Percentiles rank a stretch among this genome's conserved stretches.
Conservation (phyloP, 2,888 invertebrate species). For the Acanthoscelides obtectus region DNA sequence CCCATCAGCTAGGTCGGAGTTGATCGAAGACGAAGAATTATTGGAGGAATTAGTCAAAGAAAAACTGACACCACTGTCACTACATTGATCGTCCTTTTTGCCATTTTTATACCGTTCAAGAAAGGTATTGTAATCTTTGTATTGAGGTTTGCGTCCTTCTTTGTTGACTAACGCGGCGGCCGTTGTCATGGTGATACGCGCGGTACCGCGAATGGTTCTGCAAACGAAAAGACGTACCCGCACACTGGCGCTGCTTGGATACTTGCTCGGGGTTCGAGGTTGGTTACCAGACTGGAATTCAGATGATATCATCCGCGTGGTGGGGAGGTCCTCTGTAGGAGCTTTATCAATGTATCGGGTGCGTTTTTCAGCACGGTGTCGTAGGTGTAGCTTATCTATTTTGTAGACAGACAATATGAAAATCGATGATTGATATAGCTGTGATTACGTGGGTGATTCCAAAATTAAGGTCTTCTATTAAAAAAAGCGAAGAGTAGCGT, state of each 20-base stretch:
- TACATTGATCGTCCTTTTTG: slow-evolving; percentile 27
- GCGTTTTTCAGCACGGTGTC: not conserved
- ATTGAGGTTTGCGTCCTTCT: slow-evolving; percentile 26
- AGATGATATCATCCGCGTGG: not conserved
- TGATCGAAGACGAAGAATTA: slow-evolving; percentile 27
- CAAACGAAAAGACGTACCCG: too few species aligned
- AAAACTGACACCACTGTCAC: slow-evolving; percentile 16
- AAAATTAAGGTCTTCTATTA: too few species aligned
- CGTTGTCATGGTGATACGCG: slow-evolving; percentile 17
- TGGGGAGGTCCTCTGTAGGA: not conserved
- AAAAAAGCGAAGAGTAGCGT: too few species aligned
- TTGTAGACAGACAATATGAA: not conserved
- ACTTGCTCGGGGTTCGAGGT: not conserved
- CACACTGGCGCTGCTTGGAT: not conserved
- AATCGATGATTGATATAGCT: not conserved
- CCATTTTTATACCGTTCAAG: slow-evolving; percentile 35
- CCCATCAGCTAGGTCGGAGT: slow-evolving; percentile 25
- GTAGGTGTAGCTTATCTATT: not conserved
- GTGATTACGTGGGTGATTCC: not conserved
- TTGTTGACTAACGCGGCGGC: slow-evolving; percentile 19
- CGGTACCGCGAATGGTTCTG: too few species aligned
- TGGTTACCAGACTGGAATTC: not conserved
- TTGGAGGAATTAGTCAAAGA: slow-evolving; percentile 25
- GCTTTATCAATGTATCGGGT: not conserved
- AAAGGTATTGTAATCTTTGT: slow-evolving; percentile 40